phyloP scores from a whole-genome alignment of 2,888 invertebrate genomes.

The Argyresthia albistria region DNA sequence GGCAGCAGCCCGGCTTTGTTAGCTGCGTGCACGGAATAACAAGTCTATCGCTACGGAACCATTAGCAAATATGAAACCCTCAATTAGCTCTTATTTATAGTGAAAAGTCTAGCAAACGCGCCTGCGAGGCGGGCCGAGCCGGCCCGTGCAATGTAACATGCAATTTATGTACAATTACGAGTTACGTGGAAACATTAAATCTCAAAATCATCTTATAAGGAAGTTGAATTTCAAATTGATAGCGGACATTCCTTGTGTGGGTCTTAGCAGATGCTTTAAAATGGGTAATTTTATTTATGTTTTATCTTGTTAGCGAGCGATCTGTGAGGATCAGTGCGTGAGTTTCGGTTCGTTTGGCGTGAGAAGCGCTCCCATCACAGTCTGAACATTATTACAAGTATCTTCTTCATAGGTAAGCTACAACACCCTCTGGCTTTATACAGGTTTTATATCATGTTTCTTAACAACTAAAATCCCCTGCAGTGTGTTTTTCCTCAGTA shows the following conservation, averaged over 20 bases:
- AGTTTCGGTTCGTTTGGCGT: constrained; percentile 27
- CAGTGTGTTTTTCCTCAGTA: too few relatives aligned
- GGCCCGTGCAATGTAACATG: constrained; percentile 12
- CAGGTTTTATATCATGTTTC: too few relatives aligned
- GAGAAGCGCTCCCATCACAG: constrained; percentile 31
- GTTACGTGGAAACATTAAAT: constrained; percentile 10
- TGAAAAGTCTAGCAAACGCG: constrained; percentile 12
- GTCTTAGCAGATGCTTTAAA: constrained; percentile 14
- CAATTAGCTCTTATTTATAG: constrained; percentile 38
- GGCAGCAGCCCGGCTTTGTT: constrained; percentile 46
- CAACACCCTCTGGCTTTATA: too few relatives aligned
- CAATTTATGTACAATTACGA: constrained; percentile 25
- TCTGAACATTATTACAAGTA: constrained; percentile 28
- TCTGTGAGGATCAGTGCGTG: constrained; percentile 15
- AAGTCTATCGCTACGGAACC: constrained; percentile 38
- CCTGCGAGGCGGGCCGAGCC: constrained; percentile 9
- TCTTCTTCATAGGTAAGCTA: not conserved
- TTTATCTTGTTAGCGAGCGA: constrained; percentile 17
- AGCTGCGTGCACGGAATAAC: constrained; percentile 59
- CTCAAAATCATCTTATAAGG: constrained; percentile 24
- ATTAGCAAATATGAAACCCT: constrained; percentile 58
- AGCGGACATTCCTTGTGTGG: constrained; percentile 9
- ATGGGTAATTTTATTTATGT: constrained; percentile 18
- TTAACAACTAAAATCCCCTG: too few relatives aligned
- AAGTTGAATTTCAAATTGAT: constrained; percentile 17